Base-by-base conservation (phyloP, 2,888 invertebrate genomes). In the Pharmacophagus antenor region DNA sequence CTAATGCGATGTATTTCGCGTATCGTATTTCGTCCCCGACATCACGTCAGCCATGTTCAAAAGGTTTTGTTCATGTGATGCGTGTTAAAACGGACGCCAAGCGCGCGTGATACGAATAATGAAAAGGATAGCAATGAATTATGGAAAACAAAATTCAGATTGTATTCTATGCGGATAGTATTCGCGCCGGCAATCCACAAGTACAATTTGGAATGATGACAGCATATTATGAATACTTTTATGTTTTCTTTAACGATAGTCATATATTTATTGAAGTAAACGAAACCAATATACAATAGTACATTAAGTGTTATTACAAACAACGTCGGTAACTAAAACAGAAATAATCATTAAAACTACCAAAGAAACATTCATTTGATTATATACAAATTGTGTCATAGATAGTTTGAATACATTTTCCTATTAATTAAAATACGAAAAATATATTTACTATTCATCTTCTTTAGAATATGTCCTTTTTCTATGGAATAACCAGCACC, bases 131-230 rank as follows among this genome's bases (percentile, higher is more conserved):
- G 22, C 42, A 53, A 58, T 54, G 57, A 62, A 56, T 59, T 60
- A 60, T 60, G 62, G 56, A 56, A 60, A 62, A 61, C 61, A 56
- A 61, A 56, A 56, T 56, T 61, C 42, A 61, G 56, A 61, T 61
- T 61, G 61, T 56, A 42, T 56, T 61, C 56, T 61, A 55, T 50
- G 50, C 50, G 50, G 51, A 60, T 60, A 51, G 31, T 50, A 55
- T 46, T 46, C 54, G 22, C 49, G 54, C 50, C 59, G 42, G 31
- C 54, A 20, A 12, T 46, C 23, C 21, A 8, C 18, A n/a, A 17
- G 7, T 20, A 50, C 55, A 60, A 44, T 46, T 37, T 1, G 46
- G 55, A 50, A 60, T 60, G 46, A 44, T 22, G 25, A 42, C 48
- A 37, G 18, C 42, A 21, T 12, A 37, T 47, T 42, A 42, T 17